phyloP scores from a whole-genome alignment of 2,888 invertebrate species.

The Tillus elongatus region DNA sequence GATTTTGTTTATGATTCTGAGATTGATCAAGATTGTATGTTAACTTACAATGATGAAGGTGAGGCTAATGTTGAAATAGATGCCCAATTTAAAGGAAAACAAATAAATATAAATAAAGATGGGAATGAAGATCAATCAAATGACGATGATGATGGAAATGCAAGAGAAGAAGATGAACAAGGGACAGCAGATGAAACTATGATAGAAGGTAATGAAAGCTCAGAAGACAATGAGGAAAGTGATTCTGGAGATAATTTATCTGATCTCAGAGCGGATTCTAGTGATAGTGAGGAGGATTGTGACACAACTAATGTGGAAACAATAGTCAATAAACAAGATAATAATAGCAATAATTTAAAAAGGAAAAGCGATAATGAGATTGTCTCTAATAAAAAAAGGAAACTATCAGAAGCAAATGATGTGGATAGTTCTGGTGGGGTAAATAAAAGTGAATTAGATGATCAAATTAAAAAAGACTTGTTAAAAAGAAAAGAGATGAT shows the following conservation, averaged over 20 bases:
- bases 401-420: too few relatives aligned
- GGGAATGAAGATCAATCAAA: slow-evolving; percentile 26
- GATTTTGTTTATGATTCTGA: slow-evolving; percentile 58
- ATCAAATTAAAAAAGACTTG: slow-evolving; percentile 34
- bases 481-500: slow-evolving; percentile 42
- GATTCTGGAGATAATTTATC: slow-evolving; percentile 40
- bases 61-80: slow-evolving; percentile 36
- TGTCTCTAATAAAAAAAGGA: too few relatives aligned
- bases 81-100: slow-evolving; percentile 32
- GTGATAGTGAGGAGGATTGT: slow-evolving; percentile 40
- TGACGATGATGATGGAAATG: slow-evolving; percentile 25
- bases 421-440: too few relatives aligned
- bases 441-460: slow-evolving; percentile 27
- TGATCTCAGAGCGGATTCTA: slow-evolving; percentile 44
- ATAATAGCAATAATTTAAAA: too few relatives aligned
- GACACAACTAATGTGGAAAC: slow-evolving; percentile 23
- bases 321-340: too few relatives aligned
- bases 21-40: slow-evolving; percentile 30
- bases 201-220: slow-evolving; percentile 22
- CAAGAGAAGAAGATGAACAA: slow-evolving; percentile 26
- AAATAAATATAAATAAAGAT: slow-evolving; percentile 28
- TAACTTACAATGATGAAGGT: slow-evolving; percentile 36
- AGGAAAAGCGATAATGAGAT: too few relatives aligned
- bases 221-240: slow-evolving; percentile 27
- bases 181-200: slow-evolving; percentile 15